These are phyloP conservation scores for Melanocharis versteri DNA, from an alignment of 2,113 vertebrate genomes.

Conservation along the genomic window DNA sequence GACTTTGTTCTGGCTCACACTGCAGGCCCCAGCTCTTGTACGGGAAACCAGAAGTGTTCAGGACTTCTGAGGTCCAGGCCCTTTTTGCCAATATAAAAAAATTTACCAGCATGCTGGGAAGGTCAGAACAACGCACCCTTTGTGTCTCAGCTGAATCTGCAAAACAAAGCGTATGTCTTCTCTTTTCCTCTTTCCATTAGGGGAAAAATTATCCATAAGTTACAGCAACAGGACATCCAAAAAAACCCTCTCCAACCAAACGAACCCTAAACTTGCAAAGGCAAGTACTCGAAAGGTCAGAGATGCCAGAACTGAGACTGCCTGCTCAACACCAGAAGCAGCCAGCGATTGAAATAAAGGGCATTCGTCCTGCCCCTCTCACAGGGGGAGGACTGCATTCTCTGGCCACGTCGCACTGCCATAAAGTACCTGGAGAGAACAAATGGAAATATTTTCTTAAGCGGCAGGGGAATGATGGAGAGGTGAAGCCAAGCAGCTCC, in stretches of 20 bases:
- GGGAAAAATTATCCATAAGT: not conserved
- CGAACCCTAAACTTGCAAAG: not conserved
- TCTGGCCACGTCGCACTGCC: not conserved
- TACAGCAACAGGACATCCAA: not conserved
- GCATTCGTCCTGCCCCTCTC: not conserved
- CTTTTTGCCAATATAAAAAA: slow-evolving; percentile 1
- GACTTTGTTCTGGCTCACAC: not conserved
- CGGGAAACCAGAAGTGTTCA: not conserved
- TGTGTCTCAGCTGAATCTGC: not conserved
- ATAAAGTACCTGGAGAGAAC: slow-evolving; percentile 56
- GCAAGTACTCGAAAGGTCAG: not conserved
- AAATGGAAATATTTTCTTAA: slow-evolving; percentile 46
- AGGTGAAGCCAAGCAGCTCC: not conserved
- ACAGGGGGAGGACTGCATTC: not conserved
- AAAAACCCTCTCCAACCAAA: not conserved
- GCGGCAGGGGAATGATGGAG: not conserved
- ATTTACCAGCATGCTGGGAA: not conserved
- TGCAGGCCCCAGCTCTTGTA: not conserved
- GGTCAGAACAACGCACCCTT: slow-evolving; percentile 1
- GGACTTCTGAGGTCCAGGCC: not conserved
- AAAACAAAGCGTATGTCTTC: not conserved
- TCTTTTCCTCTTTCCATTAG: not conserved
- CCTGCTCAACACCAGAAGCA: not conserved
- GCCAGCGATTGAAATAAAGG: not conserved
- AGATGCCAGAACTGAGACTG: not conserved